Base-by-base conservation (phyloP, 2,888 invertebrate species). In the Drosophila anomalata region DNA sequence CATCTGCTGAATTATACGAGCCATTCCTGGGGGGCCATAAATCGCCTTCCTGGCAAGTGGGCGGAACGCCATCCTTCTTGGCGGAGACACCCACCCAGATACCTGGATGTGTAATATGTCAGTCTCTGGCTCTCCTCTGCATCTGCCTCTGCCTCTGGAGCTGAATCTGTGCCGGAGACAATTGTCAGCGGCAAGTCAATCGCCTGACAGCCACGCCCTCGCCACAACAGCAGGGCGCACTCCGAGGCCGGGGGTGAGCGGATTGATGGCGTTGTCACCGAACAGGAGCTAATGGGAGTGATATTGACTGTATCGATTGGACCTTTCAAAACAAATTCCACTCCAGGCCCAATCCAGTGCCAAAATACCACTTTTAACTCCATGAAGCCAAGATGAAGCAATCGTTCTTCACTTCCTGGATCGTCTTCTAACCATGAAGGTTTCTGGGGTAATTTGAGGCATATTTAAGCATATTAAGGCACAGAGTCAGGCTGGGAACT, bases 21-120 rank as follows among this genome's bases (percentile, higher is more conserved):
- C 75, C 81, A 77, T 79, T 78, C 67, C 9, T 67, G 58, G 72
- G 62, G 68, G 76, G 72, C 81, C 75, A 87, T 85, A 85, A 84
- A 87, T 85, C 75, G 58, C 65, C 61, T 65, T 61, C 36, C 62
- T 17, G 29, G 31, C 17, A 24, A 60, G 29, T 26, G 36, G 46
- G 46, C 20, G 20, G 26, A n/a, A n/a, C n/a, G n/a, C 29, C 41
- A 50, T 41, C 22, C 48, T 26, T 46, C 53, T 46, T 17, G 36
- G 17, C 17, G 46, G 61, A 61, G 47, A 29, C 36, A 39, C 14
- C 60, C 55, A 55, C 44, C 17, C 72, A 72, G 52, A 55, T 57
- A 65, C 54, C 53, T 55, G 17, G 36, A 36, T 36, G 36, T 36
- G 36, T 36, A 36, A 36, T 36, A 36, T 36, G 36, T 36, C 36